Conservation (phyloP, 1,140 invertebrate genomes). For the Lineus longissimus region DNA sequence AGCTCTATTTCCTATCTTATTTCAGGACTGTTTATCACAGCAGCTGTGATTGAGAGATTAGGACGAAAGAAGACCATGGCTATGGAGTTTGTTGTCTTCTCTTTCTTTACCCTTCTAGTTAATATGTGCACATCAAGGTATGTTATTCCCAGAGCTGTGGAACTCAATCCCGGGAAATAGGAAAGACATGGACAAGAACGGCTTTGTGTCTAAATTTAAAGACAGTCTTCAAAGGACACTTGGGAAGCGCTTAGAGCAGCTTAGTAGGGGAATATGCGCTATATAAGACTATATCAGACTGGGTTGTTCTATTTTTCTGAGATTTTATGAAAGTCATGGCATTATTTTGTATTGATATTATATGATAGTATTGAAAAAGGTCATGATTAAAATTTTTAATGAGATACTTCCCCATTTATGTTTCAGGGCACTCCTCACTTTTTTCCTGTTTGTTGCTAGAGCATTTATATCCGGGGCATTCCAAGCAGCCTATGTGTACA, state of each 20-base stretch:
- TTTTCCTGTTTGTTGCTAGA: slow-evolving; percentile 82
- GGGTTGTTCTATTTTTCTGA: too few relatives aligned
- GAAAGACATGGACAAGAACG: too few relatives aligned
- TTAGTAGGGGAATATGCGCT: too few relatives aligned
- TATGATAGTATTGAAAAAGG: neutral
- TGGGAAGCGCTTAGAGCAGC: too few relatives aligned
- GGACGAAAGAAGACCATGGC: slow-evolving; percentile 92
- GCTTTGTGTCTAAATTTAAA: neutral
- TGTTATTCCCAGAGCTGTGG: too few relatives aligned
- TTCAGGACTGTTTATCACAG: slow-evolving; percentile 85
- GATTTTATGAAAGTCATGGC: too few relatives aligned
- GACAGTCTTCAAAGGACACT: too few relatives aligned
- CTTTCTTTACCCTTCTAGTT: slow-evolving; percentile 75
- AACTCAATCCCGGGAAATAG: too few relatives aligned
- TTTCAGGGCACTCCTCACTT: slow-evolving; percentile 70
- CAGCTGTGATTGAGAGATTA: slow-evolving; percentile 83
- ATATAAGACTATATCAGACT: neutral
- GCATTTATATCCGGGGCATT: slow-evolving; percentile 90
- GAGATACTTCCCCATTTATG: neutral
- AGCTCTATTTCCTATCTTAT: slow-evolving; percentile 26
- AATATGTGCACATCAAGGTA: slow-evolving; percentile 74
- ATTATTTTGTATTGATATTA: too few relatives aligned
- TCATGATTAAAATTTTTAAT: neutral
- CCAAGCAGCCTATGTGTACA: slow-evolving; percentile 91
- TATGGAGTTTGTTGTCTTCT: slow-evolving; percentile 84